A percentile compares a stretch with the other conserved stretches of the same genome.
Conservation (phyloP, 1,140 invertebrate species). For the Bombus terrestris region DNA sequence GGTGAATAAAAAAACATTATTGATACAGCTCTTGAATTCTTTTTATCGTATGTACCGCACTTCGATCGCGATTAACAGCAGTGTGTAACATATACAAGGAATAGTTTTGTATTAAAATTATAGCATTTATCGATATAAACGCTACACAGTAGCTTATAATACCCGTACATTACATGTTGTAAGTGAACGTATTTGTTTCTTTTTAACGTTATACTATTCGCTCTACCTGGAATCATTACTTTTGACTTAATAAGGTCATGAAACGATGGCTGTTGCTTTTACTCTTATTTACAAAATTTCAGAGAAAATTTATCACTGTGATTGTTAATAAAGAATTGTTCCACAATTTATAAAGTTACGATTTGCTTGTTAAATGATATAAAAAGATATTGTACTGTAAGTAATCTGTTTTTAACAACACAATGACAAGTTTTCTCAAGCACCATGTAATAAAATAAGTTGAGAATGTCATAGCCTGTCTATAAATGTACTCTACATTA, state of each 20-base stretch:
- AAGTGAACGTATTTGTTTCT: slow-evolving; percentile 29
- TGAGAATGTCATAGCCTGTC: slow-evolving; percentile 48
- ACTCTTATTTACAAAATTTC: slow-evolving; percentile 45
- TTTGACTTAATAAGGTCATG: slow-evolving; percentile 1
- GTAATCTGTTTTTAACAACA: slow-evolving; percentile 4
- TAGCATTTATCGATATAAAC: slow-evolving; percentile 49
- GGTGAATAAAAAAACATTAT: slow-evolving; percentile 6
- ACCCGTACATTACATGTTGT: slow-evolving; percentile 47
- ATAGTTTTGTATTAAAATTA: slow-evolving; percentile 62
- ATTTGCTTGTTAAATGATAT: slow-evolving; percentile 9
- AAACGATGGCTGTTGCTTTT: slow-evolving; percentile 1
- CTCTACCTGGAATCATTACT: slow-evolving; percentile 17
- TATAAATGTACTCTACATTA: slow-evolving; percentile 48
- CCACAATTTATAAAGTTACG: neutral
- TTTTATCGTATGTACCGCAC: slow-evolving; percentile 28
- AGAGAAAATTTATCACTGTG: slow-evolving; percentile 34
- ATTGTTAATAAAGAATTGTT: neutral
- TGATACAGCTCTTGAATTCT: neutral
- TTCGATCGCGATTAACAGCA: slow-evolving; percentile 24
- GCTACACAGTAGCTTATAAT: slow-evolving; percentile 64
- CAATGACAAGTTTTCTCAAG: slow-evolving; percentile 41
- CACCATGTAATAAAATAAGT: slow-evolving; percentile 50
- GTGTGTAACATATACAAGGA: slow-evolving; percentile 31
- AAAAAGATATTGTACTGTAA: slow-evolving; percentile 24
- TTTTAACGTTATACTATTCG: neutral